Base-by-base conservation (phyloP, 2,888 invertebrate genomes). In the Pardosa pseudoannulata region DNA sequence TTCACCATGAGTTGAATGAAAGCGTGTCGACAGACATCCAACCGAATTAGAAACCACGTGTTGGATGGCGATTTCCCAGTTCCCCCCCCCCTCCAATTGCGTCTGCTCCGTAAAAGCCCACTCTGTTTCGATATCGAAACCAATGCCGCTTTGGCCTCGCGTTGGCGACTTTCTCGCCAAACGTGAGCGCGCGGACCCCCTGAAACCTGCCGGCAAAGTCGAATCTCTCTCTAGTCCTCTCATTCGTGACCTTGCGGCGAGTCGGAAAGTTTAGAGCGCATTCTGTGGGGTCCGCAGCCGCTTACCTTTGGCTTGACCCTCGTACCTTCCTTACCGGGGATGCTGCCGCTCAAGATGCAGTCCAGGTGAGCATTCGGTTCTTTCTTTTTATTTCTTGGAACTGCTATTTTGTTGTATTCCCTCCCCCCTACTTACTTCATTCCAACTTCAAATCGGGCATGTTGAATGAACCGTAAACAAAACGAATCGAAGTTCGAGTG, bases 281-380 rank as follows among this genome's bases (percentile, higher is more conserved):
- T 11, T 23, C 23, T 56, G n/a, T 56, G 56, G n/a, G 56, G 56
- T 19, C 56, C 2, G 5, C 23, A 23, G 1, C 5, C 19, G 23
- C 16, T 56, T 56, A 56, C 56, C 56, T 56, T 46, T 11, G 23
- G 56, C 19, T 56, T 56, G 56, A 56, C 56, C 56, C 56, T 19
- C 23, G 56, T 56, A 19, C 56, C 56, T 46, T 36, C 28, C 32
- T 19, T 32, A 23, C 67, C 9, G 23, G 32, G 67, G 67, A 67
- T 65, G 28, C 65, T 31, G 16, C 31, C 65, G 28, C 65, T 65
- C 5, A 31, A 31, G 13, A 65, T 67, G 32, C 28, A 36, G 31
- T 67, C 67, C 7, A 67, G 67, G 67, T 67, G 23, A 67, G 65
- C 16, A n/a, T 67, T 67, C n/a, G n/a, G n/a, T 65, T n/a, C 28